Conservation (phyloP, 2,113 vertebrate species). For the Tylochromis polylepis region DNA sequence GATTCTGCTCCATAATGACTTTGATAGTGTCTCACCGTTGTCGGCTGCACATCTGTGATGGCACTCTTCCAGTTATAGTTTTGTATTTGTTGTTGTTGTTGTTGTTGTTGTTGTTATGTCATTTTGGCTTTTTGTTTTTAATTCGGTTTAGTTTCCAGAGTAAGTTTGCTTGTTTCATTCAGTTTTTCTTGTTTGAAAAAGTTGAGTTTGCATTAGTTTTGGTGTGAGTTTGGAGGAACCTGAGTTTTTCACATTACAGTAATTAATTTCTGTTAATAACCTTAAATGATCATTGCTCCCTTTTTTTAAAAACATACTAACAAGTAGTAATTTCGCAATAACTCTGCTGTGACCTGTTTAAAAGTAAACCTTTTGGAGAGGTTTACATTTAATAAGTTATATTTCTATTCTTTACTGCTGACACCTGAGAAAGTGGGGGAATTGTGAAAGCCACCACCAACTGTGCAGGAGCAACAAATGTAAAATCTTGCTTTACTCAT, state of each 20-base stretch:
- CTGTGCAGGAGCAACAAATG: not conserved
- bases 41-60: not conserved
- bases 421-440: not conserved
- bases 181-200: too few species aligned
- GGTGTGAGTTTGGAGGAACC: too few species aligned
- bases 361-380: not conserved
- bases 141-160: not conserved
- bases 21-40: not conserved
- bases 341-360: not conserved
- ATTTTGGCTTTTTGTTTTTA: not conserved
- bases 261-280: too few species aligned
- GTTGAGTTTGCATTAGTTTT: too few species aligned
- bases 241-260: too few species aligned
- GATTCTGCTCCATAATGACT: not conserved
- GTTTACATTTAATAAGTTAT: not conserved
- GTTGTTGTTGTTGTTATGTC: too few species aligned
- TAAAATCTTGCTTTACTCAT: not conserved
- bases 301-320: too few species aligned
- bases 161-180: too few species aligned
- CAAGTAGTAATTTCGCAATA: too few species aligned
- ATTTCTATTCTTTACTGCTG: not conserved
- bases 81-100: not conserved
- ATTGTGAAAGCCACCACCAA: rapidly evolving
- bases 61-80: not conserved
- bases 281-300: too few species aligned